Evolutionary conservation across 2,113 vertebrate species (phyloP).

Genomic region (Ciconia maguari): DNA sequence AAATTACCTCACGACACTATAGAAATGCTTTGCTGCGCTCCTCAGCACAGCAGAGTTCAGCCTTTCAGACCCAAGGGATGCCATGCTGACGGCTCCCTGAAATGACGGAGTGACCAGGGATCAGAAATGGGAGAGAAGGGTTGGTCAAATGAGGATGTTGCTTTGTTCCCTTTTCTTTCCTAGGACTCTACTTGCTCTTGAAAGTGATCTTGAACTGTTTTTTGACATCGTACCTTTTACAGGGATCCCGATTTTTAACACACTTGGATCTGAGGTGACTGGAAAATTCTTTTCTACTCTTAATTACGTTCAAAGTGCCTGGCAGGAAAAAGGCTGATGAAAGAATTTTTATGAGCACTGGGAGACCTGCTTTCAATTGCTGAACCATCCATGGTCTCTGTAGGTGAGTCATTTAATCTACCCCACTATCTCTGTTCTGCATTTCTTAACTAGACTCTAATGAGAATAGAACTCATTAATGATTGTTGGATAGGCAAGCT

Average conservation of each 20-base stretch:
- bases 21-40: neutral
- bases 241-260: neutral
- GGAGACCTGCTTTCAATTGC: neutral
- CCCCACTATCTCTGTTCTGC: neutral
- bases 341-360: neutral
- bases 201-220: neutral
- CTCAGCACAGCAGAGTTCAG: neutral
- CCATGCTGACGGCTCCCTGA: neutral
- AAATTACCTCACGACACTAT: neutral
- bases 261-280: neutral
- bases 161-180: neutral
- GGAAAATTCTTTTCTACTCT: neutral
- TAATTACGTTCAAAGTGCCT: neutral
- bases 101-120: fast-evolving
- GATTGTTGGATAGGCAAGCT: neutral
- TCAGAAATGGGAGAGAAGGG: neutral
- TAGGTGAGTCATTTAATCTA: neutral
- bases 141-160: neutral
- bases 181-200: neutral
- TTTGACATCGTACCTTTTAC: neutral
- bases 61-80: neutral
- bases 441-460: neutral
- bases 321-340: neutral
- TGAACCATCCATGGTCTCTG: neutral
- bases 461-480: neutral